Conservation (phyloP, 2,888 invertebrate species). For the Clistopyga incitator region DNA sequence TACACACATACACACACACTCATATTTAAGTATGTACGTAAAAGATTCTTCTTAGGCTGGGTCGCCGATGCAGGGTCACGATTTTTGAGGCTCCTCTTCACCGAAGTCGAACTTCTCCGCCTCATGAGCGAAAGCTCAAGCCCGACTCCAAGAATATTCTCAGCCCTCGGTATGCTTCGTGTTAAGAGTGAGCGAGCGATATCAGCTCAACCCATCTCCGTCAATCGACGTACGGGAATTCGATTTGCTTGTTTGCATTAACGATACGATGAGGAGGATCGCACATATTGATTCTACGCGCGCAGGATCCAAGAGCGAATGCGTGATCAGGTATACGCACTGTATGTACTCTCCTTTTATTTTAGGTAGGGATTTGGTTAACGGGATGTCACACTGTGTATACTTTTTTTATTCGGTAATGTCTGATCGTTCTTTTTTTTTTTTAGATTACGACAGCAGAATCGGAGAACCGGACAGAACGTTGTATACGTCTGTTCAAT, state of each 20-base stretch:
- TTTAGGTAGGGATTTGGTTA: conserved; percentile 25
- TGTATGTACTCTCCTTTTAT: conserved; percentile 10
- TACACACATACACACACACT: conserved; percentile 16
- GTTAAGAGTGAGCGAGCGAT: conserved; percentile 41
- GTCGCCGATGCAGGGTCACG: conserved; percentile 59
- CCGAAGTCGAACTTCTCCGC: conserved; percentile 53
- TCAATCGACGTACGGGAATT: conserved; percentile 64
- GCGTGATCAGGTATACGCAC: neutral
- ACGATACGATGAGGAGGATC: conserved; percentile 66
- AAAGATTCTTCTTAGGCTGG: conserved; percentile 44
- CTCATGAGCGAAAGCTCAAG: conserved; percentile 16
- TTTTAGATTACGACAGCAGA: neutral
- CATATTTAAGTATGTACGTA: conserved; percentile 15
- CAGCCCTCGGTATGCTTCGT: conserved; percentile 13
- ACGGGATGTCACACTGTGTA: neutral
- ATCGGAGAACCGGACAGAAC: neutral
- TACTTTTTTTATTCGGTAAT: conserved; percentile 19
- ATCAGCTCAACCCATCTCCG: conserved; percentile 58
- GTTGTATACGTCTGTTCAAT: neutral
- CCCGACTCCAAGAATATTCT: conserved; percentile 44
- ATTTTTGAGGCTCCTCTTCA: conserved; percentile 37
- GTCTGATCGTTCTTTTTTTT: neutral
- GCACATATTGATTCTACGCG: conserved; percentile 67
- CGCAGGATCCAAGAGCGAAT: conserved; percentile 43
- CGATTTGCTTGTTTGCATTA: conserved; percentile 68